Base-by-base conservation (phyloP, 1,140 invertebrate species). In the Subanguina moxae region DNA sequence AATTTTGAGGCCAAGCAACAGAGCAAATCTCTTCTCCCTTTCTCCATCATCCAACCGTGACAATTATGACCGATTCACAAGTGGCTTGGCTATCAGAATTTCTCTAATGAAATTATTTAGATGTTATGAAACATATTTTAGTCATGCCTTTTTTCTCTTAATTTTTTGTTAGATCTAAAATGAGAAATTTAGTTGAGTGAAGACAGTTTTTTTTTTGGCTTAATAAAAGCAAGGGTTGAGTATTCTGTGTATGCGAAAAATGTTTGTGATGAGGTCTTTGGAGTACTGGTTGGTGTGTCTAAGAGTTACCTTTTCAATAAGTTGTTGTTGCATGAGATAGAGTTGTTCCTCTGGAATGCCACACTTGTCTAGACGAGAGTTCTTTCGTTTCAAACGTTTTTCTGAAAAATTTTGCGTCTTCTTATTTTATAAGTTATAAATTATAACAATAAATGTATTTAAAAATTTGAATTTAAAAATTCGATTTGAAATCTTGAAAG, bases 291-390 rank as follows among this genome's bases (percentile, higher is more conserved):
- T 38, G 32, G 32, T 38, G 32, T 38, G 32, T 38, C 32, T 38
- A 38, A 38, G 32, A 38, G 11, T 59, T 46, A 80, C 77, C 73
- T 82, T 73, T 57, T 78, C 65, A 58, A 80, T 82, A 11, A 80
- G 63, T 59, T 76, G 57, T 58, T 82, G 78, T 46, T 82, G 80
- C 67, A 82, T 78, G 64, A 66, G 58, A 48, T 78, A 82, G 0
- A 82, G 65, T 57, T 82, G 46, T 27, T 82, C 80, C 58, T 82
- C 80, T n/a, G 80, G 79, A 48, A 83, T 83, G 43, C 82, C 82
- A 57, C 82, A 79, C 61, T 82, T 83, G 68, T 83, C 82, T 21
- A 83, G 70, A 23, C 80, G 69, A 19, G 82, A 83, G 59, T 83
- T 83, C 68, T 83, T 83, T 42, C 83, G 72, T 72, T 78, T 78